Evolutionary conservation across 2,888 invertebrate genomes (phyloP).

Genomic region (Deilephila elpenor): DNA sequence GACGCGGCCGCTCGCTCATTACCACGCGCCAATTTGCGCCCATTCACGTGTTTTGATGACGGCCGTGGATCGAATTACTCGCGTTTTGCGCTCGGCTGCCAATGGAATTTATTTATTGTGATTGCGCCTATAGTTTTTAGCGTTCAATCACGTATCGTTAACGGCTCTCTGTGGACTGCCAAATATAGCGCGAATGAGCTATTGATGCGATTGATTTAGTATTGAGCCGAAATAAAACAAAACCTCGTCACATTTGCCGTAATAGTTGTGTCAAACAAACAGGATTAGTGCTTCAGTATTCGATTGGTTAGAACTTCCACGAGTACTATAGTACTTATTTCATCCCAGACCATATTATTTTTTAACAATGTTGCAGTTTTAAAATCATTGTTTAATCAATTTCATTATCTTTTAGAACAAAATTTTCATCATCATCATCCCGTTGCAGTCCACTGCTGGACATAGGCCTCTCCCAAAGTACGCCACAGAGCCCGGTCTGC

Average conservation of each 20-base stretch:
- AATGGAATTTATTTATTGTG: conserved; percentile 12
- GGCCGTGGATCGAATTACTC: conserved; percentile 19
- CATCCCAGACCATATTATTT: too few species aligned
- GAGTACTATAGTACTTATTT: too few species aligned
- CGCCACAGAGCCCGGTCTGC: too few species aligned
- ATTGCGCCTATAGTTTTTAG: conserved; percentile 21
- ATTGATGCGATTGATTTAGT: not conserved
- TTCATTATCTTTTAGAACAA: too few species aligned
- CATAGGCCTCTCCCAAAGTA: too few species aligned
- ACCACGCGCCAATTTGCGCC: conserved; percentile 42
- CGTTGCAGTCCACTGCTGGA: too few species aligned
- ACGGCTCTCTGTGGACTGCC: not conserved
- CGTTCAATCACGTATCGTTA: conserved; percentile 16
- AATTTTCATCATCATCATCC: too few species aligned
- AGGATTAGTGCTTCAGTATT: too few species aligned
- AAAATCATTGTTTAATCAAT: too few species aligned
- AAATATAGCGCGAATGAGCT: not conserved
- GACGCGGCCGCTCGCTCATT: conserved; percentile 39
- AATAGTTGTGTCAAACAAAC: too few species aligned
- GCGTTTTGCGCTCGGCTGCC: conserved; percentile 11
- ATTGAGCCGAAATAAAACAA: not conserved
- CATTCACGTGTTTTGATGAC: conserved; percentile 36
- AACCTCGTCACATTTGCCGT: not conserved
- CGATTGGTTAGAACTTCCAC: too few species aligned
- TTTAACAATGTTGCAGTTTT: too few species aligned